phyloP scores from a whole-genome alignment of 2,888 invertebrate genomes.

The Tiphia femorata region DNA sequence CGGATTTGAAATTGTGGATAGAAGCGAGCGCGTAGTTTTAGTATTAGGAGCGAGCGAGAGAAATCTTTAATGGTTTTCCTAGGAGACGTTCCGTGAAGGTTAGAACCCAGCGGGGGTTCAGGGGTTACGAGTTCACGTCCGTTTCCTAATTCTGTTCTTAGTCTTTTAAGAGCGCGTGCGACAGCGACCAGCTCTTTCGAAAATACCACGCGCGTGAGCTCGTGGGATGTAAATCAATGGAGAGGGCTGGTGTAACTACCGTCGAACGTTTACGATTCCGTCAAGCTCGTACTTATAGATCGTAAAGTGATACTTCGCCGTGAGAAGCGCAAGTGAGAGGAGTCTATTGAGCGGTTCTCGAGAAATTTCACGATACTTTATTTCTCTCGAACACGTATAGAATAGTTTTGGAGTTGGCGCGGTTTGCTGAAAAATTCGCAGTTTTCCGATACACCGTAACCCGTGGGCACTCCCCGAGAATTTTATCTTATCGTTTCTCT shows the following conservation, averaged over 20 bases:
- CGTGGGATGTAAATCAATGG: slow-evolving; percentile 12
- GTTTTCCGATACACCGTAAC: too few relatives aligned
- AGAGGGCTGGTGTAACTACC: not conserved
- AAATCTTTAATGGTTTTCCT: slow-evolving; percentile 32
- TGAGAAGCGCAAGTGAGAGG: too few relatives aligned
- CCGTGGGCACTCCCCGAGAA: too few relatives aligned
- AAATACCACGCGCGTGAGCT: slow-evolving; percentile 24
- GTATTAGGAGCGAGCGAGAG: slow-evolving; percentile 4
- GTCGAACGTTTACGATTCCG: slow-evolving; percentile 1
- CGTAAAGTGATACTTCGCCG: too few relatives aligned
- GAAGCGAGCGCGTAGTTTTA: too few relatives aligned
- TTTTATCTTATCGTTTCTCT: too few relatives aligned
- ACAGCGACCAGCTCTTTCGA: slow-evolving; percentile 15
- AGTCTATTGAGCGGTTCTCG: too few relatives aligned
- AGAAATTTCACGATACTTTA: too few relatives aligned
- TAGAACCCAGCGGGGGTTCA: slow-evolving; percentile 38
- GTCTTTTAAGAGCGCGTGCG: not conserved
- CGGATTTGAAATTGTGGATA: too few relatives aligned
- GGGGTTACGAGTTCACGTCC: slow-evolving; percentile 26
- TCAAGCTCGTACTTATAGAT: not conserved
- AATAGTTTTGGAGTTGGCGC: too few relatives aligned
- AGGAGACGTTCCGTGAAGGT: slow-evolving; percentile 14
- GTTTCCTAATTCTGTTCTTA: slow-evolving; percentile 24
- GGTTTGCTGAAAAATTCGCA: too few relatives aligned
- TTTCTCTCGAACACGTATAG: too few relatives aligned